Evolutionary conservation across 2,888 invertebrate species (phyloP), one percentile per base, ranked within the genome.

Genomic region (Aquatica leii): DNA sequence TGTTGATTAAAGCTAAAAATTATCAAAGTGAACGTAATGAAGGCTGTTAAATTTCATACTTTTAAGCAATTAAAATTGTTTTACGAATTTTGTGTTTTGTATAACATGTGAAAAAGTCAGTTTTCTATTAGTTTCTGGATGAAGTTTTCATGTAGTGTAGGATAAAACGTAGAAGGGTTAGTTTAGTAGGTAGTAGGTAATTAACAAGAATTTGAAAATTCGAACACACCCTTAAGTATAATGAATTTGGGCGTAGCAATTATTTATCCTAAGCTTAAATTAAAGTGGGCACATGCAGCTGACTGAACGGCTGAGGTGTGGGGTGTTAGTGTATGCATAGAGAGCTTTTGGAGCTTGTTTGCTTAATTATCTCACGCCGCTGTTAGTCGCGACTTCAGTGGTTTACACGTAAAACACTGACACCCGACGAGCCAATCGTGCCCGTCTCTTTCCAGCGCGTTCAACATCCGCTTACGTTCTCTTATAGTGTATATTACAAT

Each of bases 261-360:
- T 74, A 73, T 73, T 74, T 74, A 73, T 70, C 70, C 67, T 66
- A 65, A 69, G 70, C 68, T 74, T 72, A 73, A 74, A 74, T 73
- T 74, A 74, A 72, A 74, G 70, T 72, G 72, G 73, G 73, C 74
- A 74, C 72, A 74, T 74, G 74, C 73, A 73, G 71, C 73, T 73
- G 74, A 74, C 74, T 72, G 72, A 68, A 67, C 57, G 63, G 65
- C 56, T 56, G 63, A 62, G 69, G 67, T 60, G 62, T 67, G 63
- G 66, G 68, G 66, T 54, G 55, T 63, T 64, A 66, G 66, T 70
- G 65, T 69, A 70, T 70, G 71, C 67, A 70, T 69, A 68, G 70
- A 68, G 69, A 69, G 69, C 68, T 71, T 70, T 70, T 63, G 67
- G 68, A 70, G 70, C 70, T 69, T 73, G 71, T 73, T 73, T 73